Percentiles rank a stretch among this genome's conserved stretches.
phyloP scores from a whole-genome alignment of 2,888 invertebrate species.

The Tipula unca region DNA sequence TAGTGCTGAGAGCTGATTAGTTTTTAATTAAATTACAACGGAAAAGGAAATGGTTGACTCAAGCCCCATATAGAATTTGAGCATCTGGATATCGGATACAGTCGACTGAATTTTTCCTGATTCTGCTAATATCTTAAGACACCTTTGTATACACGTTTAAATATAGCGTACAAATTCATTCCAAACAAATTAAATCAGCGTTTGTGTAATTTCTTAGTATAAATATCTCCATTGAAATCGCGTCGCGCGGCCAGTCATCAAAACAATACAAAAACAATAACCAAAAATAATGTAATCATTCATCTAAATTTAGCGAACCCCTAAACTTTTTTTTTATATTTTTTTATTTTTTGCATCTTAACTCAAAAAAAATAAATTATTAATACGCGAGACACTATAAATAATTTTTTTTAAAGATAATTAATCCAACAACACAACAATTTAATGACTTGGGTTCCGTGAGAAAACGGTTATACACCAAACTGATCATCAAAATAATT shows the following conservation, averaged over 20 bases:
- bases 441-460: not conserved
- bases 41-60: too few relatives aligned
- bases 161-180: not conserved
- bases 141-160: not conserved
- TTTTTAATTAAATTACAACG: too few relatives aligned
- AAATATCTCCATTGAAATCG: not conserved
- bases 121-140: too few relatives aligned
- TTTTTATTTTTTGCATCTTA: not conserved
- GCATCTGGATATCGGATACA: too few relatives aligned
- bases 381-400: not conserved
- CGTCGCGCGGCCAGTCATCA: not conserved
- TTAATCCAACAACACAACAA: not conserved
- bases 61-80: too few relatives aligned
- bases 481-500: not conserved
- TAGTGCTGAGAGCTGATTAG: too few relatives aligned
- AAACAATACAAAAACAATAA: not conserved
- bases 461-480: not conserved
- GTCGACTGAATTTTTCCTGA: too few relatives aligned
- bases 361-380: not conserved
- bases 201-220: not conserved
- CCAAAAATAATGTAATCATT: not conserved
- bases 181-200: not conserved
- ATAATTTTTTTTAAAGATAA: not conserved
- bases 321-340: not conserved
- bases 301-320: not conserved